Conservation (phyloP, 2,113 vertebrate genomes). For the Ahaetulla prasina region DNA sequence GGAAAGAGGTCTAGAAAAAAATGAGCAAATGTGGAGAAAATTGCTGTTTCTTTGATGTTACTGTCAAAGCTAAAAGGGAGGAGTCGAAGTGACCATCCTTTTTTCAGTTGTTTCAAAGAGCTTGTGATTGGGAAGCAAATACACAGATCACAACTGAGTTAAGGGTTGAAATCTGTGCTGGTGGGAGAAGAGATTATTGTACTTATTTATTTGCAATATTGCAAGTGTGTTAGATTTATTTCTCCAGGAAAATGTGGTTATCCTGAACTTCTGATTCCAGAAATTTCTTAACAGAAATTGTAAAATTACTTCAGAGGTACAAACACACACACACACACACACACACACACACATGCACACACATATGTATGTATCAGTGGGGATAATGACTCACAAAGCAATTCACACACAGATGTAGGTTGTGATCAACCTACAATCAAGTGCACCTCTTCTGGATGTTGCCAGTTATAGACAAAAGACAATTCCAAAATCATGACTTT, state of each 20-base stretch:
- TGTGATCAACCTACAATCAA: background rate
- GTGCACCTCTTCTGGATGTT: background rate
- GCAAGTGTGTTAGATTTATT: background rate
- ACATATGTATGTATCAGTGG: too few relatives aligned
- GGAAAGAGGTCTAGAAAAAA: background rate
- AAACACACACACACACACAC: background rate
- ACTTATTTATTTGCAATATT: background rate
- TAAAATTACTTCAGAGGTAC: background rate
- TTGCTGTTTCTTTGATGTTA: background rate
- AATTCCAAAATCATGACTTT: background rate
- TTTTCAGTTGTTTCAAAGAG: background rate
- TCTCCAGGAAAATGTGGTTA: background rate
- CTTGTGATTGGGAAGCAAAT: background rate
- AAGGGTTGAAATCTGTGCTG: background rate
- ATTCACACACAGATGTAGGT: background rate
- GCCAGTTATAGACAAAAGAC: background rate
- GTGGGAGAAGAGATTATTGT: background rate
- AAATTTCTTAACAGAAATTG: background rate
- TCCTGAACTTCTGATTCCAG: background rate
- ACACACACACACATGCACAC: background rate
- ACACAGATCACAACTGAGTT: background rate
- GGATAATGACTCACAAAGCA: background rate
- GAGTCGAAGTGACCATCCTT: background rate
- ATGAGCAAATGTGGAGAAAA: background rate
- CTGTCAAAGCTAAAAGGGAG: background rate